Evolutionary conservation across 2,113 vertebrate genomes (phyloP).

Genomic region (Myocastor coypus): DNA sequence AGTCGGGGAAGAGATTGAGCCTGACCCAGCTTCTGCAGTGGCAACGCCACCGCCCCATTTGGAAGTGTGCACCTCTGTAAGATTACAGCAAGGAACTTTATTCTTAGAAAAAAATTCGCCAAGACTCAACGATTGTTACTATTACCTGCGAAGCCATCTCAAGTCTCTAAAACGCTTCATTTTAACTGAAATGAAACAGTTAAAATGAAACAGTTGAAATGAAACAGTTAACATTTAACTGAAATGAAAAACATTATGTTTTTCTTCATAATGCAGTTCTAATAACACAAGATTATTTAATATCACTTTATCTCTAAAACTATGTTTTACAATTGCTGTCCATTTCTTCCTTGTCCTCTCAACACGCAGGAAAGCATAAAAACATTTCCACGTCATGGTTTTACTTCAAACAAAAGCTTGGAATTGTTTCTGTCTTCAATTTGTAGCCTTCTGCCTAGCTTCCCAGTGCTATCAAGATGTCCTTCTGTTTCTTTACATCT

Average conservation of each 20-base stretch:
- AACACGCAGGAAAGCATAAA: not conserved
- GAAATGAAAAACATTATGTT: too few species aligned
- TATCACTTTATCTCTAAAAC: constrained; percentile 45
- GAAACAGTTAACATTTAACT: too few species aligned
- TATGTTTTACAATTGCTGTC: not conserved
- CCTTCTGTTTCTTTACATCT: not conserved
- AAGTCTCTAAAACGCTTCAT: not conserved
- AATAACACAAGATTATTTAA: constrained; percentile 19
- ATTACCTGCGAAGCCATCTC: not conserved
- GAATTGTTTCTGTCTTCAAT: not conserved
- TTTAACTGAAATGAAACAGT: too few species aligned
- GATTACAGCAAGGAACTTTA: not conserved
- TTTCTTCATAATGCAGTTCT: not conserved
- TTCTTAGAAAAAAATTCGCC: not conserved
- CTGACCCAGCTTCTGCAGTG: not conserved
- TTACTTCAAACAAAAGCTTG: not conserved
- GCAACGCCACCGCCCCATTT: not conserved
- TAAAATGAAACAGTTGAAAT: too few species aligned
- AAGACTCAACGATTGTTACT: not conserved
- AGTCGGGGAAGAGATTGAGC: not conserved
- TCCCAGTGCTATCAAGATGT: not conserved
- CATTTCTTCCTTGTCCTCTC: not conserved
- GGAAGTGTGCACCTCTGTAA: not conserved
- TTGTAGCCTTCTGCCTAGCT: not conserved
- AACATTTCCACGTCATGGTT: not conserved